Conservation (phyloP, 2,888 invertebrate genomes). For the Pheosia tremula region DNA sequence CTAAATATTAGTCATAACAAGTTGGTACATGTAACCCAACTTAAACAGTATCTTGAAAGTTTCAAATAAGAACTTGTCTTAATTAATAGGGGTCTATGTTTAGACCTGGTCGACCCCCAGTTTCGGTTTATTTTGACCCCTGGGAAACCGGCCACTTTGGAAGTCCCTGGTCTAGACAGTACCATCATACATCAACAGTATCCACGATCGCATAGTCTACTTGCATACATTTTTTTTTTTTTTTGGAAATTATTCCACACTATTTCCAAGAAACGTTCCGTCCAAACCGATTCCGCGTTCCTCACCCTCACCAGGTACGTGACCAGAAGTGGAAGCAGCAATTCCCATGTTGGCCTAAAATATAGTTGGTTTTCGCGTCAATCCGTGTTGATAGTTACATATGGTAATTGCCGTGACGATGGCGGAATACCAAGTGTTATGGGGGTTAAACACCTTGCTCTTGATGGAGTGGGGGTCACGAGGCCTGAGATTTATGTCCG, state of each 20-base stretch:
- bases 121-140: no score
- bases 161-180: neutral
- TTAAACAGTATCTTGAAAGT: no score
- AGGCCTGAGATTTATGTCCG: conserved; percentile 1
- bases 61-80: no score
- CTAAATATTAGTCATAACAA: no score
- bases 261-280: conserved; percentile 31
- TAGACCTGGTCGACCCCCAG: no score
- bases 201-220: conserved; percentile 22
- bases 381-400: conserved; percentile 47
- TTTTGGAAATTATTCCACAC: conserved; percentile 42
- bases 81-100: no score
- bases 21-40: no score
- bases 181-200: conserved; percentile 14
- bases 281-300: conserved; percentile 54
- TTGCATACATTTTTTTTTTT: conserved; percentile 30
- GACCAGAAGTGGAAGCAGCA: conserved; percentile 49
- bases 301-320: conserved; percentile 63
- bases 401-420: conserved; percentile 57
- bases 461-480: conserved; percentile 28
- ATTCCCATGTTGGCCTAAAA: conserved; percentile 52
- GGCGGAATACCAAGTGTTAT: conserved; percentile 43
- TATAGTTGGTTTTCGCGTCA: conserved; percentile 35
- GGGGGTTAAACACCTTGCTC: conserved; percentile 30
- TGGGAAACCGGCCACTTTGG: neutral